phyloP scores from a whole-genome alignment of 2,797 vertebrate genomes.

The Artibeus lituratus region DNA sequence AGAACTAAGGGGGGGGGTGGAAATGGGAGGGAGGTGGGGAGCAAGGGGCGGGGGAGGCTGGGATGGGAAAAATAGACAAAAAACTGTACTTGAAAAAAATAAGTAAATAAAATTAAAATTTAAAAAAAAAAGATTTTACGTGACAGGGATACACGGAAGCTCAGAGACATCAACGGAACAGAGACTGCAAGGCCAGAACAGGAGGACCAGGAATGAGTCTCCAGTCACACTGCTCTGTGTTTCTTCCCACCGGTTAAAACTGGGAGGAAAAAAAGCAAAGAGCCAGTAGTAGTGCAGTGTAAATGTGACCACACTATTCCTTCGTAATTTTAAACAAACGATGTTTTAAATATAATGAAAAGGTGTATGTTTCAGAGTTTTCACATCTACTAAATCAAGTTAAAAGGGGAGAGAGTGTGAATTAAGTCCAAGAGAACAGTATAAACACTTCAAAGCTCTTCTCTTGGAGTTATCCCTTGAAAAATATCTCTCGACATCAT shows the following conservation, averaged over 20 bases:
- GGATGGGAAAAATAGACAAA: too few species aligned
- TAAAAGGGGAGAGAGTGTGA: not conserved
- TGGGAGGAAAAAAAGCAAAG: not conserved
- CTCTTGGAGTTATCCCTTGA: not conserved
- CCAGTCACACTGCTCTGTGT: not conserved
- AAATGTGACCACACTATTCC: not conserved
- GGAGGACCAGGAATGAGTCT: not conserved
- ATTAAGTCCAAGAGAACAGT: not conserved
- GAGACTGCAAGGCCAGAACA: not conserved
- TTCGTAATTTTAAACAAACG: not conserved
- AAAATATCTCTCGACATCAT: not conserved
- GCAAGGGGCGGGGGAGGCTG: too few species aligned
- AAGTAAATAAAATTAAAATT: too few species aligned
- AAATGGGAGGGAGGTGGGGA: too few species aligned
- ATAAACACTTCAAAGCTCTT: not conserved
- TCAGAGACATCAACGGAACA: not conserved
- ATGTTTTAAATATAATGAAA: not conserved
- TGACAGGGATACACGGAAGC: not conserved
- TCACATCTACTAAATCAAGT: not conserved
- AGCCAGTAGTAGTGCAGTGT: not conserved
- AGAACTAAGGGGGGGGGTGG: too few species aligned
- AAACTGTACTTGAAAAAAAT: too few species aligned
- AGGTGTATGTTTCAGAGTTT: not conserved
- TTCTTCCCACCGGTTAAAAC: not conserved
- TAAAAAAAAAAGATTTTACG: not conserved